phyloP scores from a whole-genome alignment of 2,113 vertebrate species.

The Rhabdomys dilectus region DNA sequence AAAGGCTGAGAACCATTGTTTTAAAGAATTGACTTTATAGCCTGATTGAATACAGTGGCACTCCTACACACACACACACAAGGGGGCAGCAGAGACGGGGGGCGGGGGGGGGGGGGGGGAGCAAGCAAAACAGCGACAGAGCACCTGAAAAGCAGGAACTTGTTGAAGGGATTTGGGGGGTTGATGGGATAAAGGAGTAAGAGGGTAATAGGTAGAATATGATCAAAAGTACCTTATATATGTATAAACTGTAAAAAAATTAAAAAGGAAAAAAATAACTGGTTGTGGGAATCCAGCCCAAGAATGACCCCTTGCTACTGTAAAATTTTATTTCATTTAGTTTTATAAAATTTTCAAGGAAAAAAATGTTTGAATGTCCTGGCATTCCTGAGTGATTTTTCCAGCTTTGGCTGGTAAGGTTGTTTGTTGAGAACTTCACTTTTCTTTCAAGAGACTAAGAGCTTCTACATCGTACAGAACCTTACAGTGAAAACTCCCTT shows the following conservation, averaged over 20 bases:
- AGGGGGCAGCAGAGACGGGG: not conserved
- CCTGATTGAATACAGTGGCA: not conserved
- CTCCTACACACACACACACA: not conserved
- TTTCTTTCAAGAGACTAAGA: not conserved
- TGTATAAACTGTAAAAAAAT: not conserved
- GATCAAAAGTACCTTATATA: not conserved
- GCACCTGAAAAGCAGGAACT: not conserved
- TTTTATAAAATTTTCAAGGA: slow-evolving; percentile 31
- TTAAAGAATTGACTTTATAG: not conserved
- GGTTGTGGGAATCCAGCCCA: not conserved
- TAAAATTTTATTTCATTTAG: not conserved
- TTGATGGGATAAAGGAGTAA: not conserved
- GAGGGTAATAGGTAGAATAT: not conserved
- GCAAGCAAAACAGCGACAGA: not conserved
- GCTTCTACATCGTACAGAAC: not conserved
- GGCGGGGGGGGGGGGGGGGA: too few species aligned
- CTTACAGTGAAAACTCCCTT: slow-evolving; percentile 66
- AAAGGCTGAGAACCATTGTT: not conserved
- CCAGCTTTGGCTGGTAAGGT: not conserved
- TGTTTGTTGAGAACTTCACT: not conserved
- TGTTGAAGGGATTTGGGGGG: not conserved
- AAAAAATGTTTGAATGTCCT: not conserved
- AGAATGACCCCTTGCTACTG: not conserved
- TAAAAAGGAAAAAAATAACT: not conserved
- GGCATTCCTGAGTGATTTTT: not conserved